Evolutionary conservation across 2,797 vertebrate genomes (phyloP), one percentile per base, ranked within the genome.

Genomic region (Chelidonichthys spinosus): DNA sequence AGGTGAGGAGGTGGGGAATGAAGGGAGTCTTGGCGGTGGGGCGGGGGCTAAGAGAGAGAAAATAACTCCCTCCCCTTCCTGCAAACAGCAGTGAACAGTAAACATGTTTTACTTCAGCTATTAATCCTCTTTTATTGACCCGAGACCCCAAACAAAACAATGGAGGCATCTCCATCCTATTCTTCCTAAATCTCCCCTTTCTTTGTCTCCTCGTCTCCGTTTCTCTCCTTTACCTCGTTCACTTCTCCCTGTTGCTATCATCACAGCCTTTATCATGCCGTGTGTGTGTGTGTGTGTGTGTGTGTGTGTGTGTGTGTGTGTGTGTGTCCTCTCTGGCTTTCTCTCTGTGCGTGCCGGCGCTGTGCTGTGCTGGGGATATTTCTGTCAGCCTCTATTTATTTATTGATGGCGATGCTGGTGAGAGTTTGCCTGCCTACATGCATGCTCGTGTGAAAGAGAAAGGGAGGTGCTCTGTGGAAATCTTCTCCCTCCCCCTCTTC

Each of bases 361-460:
- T 74, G 69, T 79, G 85, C 80, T 85, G 50, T 64, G 86, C 80
- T 63, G 86, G 88, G 88, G 92, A 92, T 93, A 94, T 93, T 93
- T 94, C 91, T 93, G 91, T 92, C 90, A 92, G 86, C 78, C 85
- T 89, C 80, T 90, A 54, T 93, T 94, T 93, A 94, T 91, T 94
- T 94, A 94, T 94, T 94, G 88, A 94, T 94, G 89, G 76, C 74
- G 75, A 82, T 81, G 90, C 89, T 92, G 88, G 86, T 87, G 89
- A 89, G 89, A 89, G 92, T 92, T 89, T 50, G 85, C 84, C 90
- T 88, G 89, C 90, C 82, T 89, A 84, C 90, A 90, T 81, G 90
- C 63, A 52, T 66, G 81, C 85, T 74, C 63, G 73, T 79, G 83
- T 85, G 83, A 65, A 25, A 78, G 82, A 83, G 84, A 85, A 86